Evolutionary conservation across 2,797 vertebrate species (phyloP).

Genomic region (Enteromius radiatus): DNA sequence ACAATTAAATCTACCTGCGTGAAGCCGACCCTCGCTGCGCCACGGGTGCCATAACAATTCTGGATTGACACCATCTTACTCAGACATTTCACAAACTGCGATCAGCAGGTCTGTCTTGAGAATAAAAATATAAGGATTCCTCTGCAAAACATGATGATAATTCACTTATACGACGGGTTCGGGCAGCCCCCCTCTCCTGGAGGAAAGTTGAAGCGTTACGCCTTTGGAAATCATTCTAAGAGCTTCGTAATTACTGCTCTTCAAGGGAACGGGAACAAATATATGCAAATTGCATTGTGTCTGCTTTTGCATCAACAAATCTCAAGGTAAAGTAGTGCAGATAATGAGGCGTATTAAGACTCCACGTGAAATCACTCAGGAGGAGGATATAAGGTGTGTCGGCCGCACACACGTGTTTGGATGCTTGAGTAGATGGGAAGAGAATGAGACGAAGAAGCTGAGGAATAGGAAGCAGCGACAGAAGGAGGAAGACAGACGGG

Average conservation of each 20-base stretch:
- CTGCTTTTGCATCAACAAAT: slow-evolving; percentile 67
- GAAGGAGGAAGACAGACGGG: neutral
- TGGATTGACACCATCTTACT: slow-evolving; percentile 49
- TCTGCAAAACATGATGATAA: slow-evolving; percentile 45
- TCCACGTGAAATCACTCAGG: slow-evolving; percentile 53
- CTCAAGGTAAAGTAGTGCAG: slow-evolving; percentile 66
- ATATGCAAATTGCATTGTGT: slow-evolving; percentile 68
- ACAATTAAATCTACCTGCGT: slow-evolving; percentile 62
- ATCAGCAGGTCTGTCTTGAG: slow-evolving; percentile 53
- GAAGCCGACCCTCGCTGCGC: slow-evolving; percentile 43
- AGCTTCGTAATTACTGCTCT: slow-evolving; percentile 64
- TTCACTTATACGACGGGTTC: slow-evolving; percentile 44
- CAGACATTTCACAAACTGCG: slow-evolving; percentile 36
- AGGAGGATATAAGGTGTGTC: slow-evolving; percentile 7
- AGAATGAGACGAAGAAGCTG: slow-evolving; percentile 24
- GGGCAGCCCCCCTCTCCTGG: neutral
- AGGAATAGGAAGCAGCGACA: neutral
- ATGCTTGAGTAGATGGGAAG: slow-evolving; percentile 41
- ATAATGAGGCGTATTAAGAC: slow-evolving; percentile 66
- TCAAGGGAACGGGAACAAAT: slow-evolving; percentile 64
- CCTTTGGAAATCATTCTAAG: slow-evolving; percentile 62
- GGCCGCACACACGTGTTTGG: slow-evolving; percentile 4
- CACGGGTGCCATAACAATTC: slow-evolving; percentile 50
- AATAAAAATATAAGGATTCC: slow-evolving; percentile 24
- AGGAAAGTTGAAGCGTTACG: slow-evolving; percentile 39